phyloP scores from a whole-genome alignment of 1,140 invertebrate species.

The Hetaerina americana region DNA sequence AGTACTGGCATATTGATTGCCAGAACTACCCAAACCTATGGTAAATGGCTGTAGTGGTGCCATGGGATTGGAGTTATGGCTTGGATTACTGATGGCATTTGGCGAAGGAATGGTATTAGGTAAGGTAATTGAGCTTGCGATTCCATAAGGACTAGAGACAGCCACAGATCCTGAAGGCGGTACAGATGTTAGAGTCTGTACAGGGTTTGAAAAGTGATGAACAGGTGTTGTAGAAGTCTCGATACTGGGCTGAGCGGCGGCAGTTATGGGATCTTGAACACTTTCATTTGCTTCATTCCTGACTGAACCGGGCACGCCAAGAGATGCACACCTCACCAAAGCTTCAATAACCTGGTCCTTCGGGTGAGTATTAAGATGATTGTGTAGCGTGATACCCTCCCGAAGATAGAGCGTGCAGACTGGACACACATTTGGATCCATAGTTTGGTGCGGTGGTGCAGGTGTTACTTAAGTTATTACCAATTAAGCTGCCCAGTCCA shows the following conservation, averaged over 20 bases:
- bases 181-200: conserved; percentile 9
- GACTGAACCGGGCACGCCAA: neutral
- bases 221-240: neutral
- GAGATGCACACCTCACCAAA: conserved; percentile 37
- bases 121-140: neutral
- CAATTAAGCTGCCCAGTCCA: neutral
- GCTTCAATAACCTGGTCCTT: conserved; percentile 76
- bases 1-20: neutral
- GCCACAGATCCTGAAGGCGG: conserved; percentile 13
- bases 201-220: conserved; percentile 14
- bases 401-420: conserved; percentile 69
- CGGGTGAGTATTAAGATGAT: conserved; percentile 67
- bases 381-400: conserved; percentile 63
- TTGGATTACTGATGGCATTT: neutral
- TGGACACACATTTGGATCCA: conserved; percentile 38
- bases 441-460: neutral
- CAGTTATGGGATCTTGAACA: neutral
- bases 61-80: neutral
- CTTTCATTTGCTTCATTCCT: neutral
- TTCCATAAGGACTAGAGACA: neutral
- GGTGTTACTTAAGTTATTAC: neutral
- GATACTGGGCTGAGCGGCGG: neutral
- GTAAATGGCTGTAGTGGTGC: neutral
- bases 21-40: neutral
- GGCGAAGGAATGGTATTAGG: neutral